Conservation (phyloP, 2,888 invertebrate species). For the Cosmopolites sordidus region DNA sequence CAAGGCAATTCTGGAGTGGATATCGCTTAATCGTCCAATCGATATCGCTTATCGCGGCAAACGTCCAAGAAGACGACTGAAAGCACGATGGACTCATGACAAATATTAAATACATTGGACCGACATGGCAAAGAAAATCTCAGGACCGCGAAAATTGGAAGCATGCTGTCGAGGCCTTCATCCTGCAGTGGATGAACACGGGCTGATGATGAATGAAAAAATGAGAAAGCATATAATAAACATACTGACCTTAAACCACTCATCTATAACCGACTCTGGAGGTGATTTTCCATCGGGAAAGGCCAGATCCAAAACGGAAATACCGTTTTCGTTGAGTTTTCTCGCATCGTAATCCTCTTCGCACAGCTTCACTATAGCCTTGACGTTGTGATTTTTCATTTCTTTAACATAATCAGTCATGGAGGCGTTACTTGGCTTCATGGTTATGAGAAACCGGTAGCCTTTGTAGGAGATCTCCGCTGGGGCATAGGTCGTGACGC, state of each 20-base stretch:
- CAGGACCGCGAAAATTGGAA: too few relatives aligned
- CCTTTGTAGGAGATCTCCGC: slow-evolving; percentile 30
- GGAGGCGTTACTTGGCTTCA: slow-evolving; percentile 30
- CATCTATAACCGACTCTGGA: slow-evolving; percentile 29
- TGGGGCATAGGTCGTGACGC: slow-evolving; percentile 18
- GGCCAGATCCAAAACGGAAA: slow-evolving; percentile 30
- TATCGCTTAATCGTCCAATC: too few relatives aligned
- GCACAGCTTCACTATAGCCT: slow-evolving; percentile 31
- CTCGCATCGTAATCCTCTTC: slow-evolving; percentile 31
- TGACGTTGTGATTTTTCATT: slow-evolving; percentile 30
- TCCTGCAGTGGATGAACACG: too few relatives aligned
- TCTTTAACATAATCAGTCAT: slow-evolving; percentile 32
- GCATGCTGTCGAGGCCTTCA: too few relatives aligned
- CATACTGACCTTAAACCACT: slow-evolving; percentile 25
- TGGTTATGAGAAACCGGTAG: slow-evolving; percentile 33
- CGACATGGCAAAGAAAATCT: too few relatives aligned
- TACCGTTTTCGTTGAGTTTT: slow-evolving; percentile 30
- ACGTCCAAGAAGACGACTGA: too few relatives aligned
- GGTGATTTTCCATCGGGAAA: slow-evolving; percentile 32
- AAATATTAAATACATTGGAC: too few relatives aligned
- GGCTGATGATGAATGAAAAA: too few relatives aligned
- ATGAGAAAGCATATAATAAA: too few relatives aligned
- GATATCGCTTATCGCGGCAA: too few relatives aligned
- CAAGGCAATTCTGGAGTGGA: too few relatives aligned
- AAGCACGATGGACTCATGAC: too few relatives aligned